phyloP scores from a whole-genome alignment of 2,113 vertebrate species.

The Climacteris rufus region DNA sequence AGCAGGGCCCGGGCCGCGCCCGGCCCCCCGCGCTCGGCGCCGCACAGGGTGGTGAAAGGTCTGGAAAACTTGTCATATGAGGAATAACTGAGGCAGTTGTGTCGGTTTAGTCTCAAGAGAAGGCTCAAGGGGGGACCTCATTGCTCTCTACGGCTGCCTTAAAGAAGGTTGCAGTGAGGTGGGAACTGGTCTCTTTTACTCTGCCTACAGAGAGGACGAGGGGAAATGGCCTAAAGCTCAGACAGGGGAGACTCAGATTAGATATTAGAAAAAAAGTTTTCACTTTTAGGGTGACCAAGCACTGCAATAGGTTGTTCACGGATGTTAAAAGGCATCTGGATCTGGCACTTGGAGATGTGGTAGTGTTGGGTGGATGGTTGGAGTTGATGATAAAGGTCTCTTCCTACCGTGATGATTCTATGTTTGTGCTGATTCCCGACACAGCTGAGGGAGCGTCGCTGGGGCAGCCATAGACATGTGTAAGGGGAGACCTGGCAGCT shows the following conservation, averaged over 20 bases:
- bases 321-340: neutral
- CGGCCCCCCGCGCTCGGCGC: neutral
- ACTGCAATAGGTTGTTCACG: neutral
- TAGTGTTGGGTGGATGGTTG: neutral
- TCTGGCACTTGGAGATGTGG: neutral
- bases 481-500: neutral
- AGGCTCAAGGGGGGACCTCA: neutral
- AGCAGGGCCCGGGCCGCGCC: neutral
- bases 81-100: neutral
- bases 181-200: neutral
- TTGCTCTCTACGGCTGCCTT: neutral
- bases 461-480: fast-evolving
- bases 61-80: neutral
- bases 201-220: neutral
- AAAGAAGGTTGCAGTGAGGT: neutral
- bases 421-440: neutral
- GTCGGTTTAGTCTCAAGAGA: neutral
- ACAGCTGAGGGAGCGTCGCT: neutral
- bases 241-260: neutral
- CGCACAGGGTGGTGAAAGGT: neutral
- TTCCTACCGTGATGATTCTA: neutral
- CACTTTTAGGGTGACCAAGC: neutral
- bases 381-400: neutral
- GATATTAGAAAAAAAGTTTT: neutral
- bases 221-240: neutral